A percentile compares a stretch with the other conserved stretches of the same genome.
These are phyloP conservation scores for Athene noctua DNA, from an alignment of 2,113 vertebrate genomes.

Conservation along the genomic window DNA sequence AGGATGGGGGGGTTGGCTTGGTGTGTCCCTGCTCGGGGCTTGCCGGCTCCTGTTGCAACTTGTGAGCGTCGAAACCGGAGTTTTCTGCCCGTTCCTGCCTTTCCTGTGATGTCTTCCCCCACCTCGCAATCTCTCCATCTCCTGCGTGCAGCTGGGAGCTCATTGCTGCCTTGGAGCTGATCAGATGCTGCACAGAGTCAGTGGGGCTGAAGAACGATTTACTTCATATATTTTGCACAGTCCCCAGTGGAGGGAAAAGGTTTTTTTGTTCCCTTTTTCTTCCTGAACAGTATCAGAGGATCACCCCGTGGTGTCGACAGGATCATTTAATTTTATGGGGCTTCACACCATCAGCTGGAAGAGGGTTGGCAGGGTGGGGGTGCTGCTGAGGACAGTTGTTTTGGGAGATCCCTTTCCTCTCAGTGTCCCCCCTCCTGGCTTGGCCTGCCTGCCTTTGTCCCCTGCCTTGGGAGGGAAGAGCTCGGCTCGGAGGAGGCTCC, in stretches of 20 bases:
- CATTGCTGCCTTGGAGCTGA: fast-evolving
- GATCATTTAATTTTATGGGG: not conserved
- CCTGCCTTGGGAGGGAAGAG: not conserved
- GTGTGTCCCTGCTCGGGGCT: not conserved
- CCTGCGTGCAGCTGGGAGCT: not conserved
- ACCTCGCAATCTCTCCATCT: no score
- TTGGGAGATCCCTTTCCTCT: not conserved
- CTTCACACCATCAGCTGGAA: not conserved
- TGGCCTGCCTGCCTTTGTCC: not conserved
- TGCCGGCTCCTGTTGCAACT: not conserved
- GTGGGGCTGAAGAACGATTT: not conserved
- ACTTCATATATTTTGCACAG: not conserved
- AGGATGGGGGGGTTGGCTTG: not conserved
- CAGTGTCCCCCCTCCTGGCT: not conserved
- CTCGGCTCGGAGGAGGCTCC: not conserved
- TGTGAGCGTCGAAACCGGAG: fast-evolving
- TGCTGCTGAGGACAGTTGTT: not conserved
- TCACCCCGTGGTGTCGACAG: no score
- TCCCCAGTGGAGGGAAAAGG: no score
- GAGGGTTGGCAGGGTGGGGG: not conserved
- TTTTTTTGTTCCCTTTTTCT: not conserved
- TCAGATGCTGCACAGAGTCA: not conserved
- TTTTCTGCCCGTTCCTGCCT: not conserved
- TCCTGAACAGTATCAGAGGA: fast-evolving
- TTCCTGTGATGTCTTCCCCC: not conserved